A percentile compares a stretch with the other conserved stretches of the same genome.
These are phyloP conservation scores for Cephus pygmeus DNA, from an alignment of 2,888 invertebrate genomes.

Conservation along the genomic window DNA sequence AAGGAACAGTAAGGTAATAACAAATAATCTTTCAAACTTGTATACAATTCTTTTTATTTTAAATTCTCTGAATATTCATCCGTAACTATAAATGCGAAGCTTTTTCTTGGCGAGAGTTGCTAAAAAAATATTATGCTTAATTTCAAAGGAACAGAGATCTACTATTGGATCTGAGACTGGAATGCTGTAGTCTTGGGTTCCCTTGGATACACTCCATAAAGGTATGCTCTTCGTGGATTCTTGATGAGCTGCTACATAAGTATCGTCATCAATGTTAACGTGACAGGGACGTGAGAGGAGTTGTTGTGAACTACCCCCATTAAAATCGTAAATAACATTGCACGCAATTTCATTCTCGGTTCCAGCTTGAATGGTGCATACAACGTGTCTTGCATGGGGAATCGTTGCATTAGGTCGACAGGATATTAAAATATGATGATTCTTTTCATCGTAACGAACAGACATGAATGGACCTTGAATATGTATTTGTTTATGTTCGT, in stretches of 20 bases:
- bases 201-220: slow-evolving; percentile 73
- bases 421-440: slow-evolving; percentile 77
- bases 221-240: slow-evolving; percentile 76
- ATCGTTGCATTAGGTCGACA: slow-evolving; percentile 73
- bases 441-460: slow-evolving; percentile 74
- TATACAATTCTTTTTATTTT: neutral
- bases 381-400: slow-evolving; percentile 67
- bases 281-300: slow-evolving; percentile 76
- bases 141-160: slow-evolving; percentile 74
- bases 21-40: neutral
- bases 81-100: slow-evolving; percentile 73
- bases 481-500: slow-evolving; percentile 66
- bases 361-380: slow-evolving; percentile 66
- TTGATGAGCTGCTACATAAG: slow-evolving; percentile 79
- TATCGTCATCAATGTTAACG: slow-evolving; percentile 69
- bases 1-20: neutral
- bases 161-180: slow-evolving; percentile 75
- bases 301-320: slow-evolving; percentile 76
- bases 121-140: slow-evolving; percentile 69
- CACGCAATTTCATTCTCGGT: slow-evolving; percentile 68
- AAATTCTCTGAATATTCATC: slow-evolving; percentile 20
- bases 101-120: slow-evolving; percentile 76
- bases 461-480: slow-evolving; percentile 82
- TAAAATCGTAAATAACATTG: slow-evolving; percentile 72
- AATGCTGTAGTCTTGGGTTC: slow-evolving; percentile 69